phyloP scores from a whole-genome alignment of 2,113 vertebrate genomes.

The Seriola dumerili region DNA sequence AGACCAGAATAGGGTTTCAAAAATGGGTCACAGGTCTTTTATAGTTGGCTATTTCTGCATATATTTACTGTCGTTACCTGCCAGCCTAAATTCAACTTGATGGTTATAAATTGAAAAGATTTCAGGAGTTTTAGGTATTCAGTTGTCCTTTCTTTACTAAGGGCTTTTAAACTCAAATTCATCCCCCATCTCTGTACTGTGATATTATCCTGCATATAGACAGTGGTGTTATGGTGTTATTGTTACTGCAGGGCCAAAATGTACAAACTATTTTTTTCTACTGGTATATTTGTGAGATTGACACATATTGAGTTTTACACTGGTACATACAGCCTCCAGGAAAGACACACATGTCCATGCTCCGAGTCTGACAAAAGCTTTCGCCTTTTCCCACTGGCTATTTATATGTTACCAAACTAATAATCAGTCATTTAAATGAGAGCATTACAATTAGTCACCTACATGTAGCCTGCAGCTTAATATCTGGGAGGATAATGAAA shows the following conservation, averaged over 20 bases:
- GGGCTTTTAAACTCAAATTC: not conserved
- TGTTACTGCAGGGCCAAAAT: not conserved
- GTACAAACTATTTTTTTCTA: not conserved
- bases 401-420: not conserved
- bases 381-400: too few relatives aligned
- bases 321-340: not conserved
- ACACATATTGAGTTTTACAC: too few relatives aligned
- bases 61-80: not conserved
- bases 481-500: not conserved
- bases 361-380: too few relatives aligned
- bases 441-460: too few relatives aligned
- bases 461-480: not conserved
- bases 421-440: not conserved
- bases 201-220: not conserved
- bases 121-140: not conserved
- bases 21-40: slow-evolving; percentile 17
- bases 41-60: not conserved
- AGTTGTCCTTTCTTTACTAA: not conserved
- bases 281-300: too few relatives aligned
- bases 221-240: not conserved
- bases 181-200: not conserved
- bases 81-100: not conserved
- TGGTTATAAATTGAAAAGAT: not conserved
- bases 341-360: not conserved
- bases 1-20: not conserved